Evolutionary conservation across 1,140 invertebrate genomes (phyloP), one percentile per base, ranked within the genome.

Genomic region (Brachionus manjavacas): DNA sequence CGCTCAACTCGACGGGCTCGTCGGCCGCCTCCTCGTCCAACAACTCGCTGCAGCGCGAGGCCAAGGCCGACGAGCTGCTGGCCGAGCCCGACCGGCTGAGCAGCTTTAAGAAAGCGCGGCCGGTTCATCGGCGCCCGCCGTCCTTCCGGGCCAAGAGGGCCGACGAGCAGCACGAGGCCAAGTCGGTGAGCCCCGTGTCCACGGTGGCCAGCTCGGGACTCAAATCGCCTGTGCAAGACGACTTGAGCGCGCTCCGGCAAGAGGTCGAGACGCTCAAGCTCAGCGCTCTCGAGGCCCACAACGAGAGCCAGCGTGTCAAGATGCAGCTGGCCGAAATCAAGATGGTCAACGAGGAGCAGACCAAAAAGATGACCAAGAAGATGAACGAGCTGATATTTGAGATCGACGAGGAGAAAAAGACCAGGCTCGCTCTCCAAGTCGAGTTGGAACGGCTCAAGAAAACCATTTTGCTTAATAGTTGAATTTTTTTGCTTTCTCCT

Each of bases 321-420:
- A 85, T 86, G 64, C 87, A 88, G 64, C 68, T 89, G 28, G 87
- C 88, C 6, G 66, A 85, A 8, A 55, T 88, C n/a, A 87, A 86
- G 84, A 86, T 85, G n/a, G 78, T 64, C 20, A 85, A 87, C 83
- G 85, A 87, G 4, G 49, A 55, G 11, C 41, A 78, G 16, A 78
- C 39, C 0, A 46, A 55, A 78, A 78, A 78, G 23, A 46, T 78
- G 74, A 25, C 11, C n/a, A 86, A 87, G 78, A 86, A 87, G 84
- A 84, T 90, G 46, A 74, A 85, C 70, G 88, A 89, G 52, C 84
- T 90, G 4, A 87, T 89, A 85, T 84, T 85, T 31, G 89, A 90
- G 84, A 86, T 90, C 8, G 89, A 90, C 79, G 89, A 90, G 41
- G 89, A 90, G 84, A 90, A 90, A 86, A 90, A 90, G 72, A 86